Percentiles rank a stretch among this genome's conserved stretches.
phyloP scores from a whole-genome alignment of 2,888 invertebrate species.

The Anticlea derivata region DNA sequence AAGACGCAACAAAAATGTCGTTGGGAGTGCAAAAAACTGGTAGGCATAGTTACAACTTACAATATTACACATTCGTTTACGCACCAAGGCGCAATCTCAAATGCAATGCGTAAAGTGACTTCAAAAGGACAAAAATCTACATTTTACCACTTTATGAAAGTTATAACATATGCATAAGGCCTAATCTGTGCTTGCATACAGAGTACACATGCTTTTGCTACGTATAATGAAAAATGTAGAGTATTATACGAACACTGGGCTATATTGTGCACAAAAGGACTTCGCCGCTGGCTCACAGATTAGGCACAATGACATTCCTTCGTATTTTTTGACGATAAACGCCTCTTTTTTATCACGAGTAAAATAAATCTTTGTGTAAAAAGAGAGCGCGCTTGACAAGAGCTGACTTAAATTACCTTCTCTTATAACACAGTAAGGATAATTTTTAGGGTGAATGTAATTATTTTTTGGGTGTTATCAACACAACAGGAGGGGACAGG shows the following conservation, averaged over 20 bases:
- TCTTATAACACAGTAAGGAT: conserved; percentile 15
- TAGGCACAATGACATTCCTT: conserved; percentile 48
- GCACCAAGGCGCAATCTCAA: conserved; percentile 11
- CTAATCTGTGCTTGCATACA: conserved; percentile 25
- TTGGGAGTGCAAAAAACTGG: conserved; percentile 22
- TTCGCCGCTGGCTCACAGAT: conserved; percentile 37
- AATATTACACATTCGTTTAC: conserved; percentile 20
- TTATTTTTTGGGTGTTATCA: conserved; percentile 8
- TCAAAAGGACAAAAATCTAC: conserved; percentile 14
- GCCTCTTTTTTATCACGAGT: conserved; percentile 28
- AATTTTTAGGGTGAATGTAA: conserved; percentile 7
- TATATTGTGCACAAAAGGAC: conserved; percentile 41
- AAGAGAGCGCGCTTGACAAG: conserved; percentile 19
- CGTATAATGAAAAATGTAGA: conserved; percentile 45
- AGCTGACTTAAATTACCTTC: conserved; percentile 22
- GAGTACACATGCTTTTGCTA: conserved; percentile 25
- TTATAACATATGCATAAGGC: conserved; percentile 16
- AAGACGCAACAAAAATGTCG: conserved; percentile 14
- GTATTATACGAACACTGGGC: conserved; percentile 38
- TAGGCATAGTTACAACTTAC: conserved; percentile 23
- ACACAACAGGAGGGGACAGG: background rate
- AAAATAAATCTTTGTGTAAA: conserved; percentile 28
- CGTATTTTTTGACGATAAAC: conserved; percentile 52
- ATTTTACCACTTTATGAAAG: conserved; percentile 1
- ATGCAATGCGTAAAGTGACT: conserved; percentile 2